Evolutionary conservation across 2,113 vertebrate genomes (phyloP).

Genomic region (Brachyhypopomus occidentalis): DNA sequence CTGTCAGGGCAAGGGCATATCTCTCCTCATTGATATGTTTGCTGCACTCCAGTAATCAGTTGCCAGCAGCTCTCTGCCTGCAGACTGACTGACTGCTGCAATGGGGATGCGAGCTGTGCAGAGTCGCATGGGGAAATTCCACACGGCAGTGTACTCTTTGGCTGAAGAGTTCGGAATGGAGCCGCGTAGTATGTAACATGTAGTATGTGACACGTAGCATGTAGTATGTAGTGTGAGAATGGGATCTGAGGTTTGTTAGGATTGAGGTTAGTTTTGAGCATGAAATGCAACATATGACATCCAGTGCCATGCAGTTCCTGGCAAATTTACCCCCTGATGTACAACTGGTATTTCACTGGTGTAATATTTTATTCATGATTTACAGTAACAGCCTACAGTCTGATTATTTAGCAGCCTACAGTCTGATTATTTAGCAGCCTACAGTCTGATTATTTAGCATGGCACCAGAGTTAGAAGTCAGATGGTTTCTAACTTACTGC

Average conservation of each 20-base stretch:
- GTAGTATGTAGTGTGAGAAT: too few relatives aligned
- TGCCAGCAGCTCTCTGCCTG: slow-evolving; percentile 47
- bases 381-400: neutral
- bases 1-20: slow-evolving; percentile 56
- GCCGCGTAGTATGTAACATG: too few relatives aligned
- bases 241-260: too few relatives aligned
- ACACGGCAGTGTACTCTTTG: slow-evolving; percentile 27
- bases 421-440: neutral
- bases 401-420: neutral
- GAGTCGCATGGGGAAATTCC: slow-evolving; percentile 40
- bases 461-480: too few relatives aligned
- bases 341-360: neutral
- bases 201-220: too few relatives aligned
- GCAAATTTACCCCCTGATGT: neutral
- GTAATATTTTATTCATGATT: slow-evolving; percentile 6
- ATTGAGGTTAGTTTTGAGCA: too few relatives aligned
- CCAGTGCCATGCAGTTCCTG: neutral
- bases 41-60: slow-evolving; percentile 59
- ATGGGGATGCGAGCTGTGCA: slow-evolving; percentile 49
- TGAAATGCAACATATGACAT: too few relatives aligned
- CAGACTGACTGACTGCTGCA: slow-evolving; percentile 37
- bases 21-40: slow-evolving; percentile 61
- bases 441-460: neutral
- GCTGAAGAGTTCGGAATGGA: neutral
- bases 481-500: too few relatives aligned